Evolutionary conservation across 2,888 invertebrate genomes (phyloP).

Genomic region (Acleris literana): DNA sequence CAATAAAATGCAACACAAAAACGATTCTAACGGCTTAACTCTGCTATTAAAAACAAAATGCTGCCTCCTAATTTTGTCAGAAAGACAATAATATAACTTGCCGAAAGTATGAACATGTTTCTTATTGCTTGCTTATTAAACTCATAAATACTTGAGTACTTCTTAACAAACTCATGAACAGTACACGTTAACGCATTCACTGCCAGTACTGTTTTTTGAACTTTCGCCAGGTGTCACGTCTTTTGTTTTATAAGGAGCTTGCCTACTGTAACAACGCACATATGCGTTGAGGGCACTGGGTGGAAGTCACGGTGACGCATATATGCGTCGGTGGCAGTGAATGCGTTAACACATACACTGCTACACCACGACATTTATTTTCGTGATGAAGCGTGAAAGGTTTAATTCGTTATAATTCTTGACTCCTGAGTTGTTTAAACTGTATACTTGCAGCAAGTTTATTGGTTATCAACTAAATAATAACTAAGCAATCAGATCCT

Average conservation of each 20-base stretch:
- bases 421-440: not conserved
- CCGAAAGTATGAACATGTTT: not conserved
- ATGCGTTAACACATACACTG: too few species aligned
- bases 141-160: not conserved
- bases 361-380: too few species aligned
- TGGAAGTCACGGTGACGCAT: too few species aligned
- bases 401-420: not conserved
- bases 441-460: not conserved
- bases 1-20: constrained; percentile 9
- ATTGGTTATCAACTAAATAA: constrained; percentile 23
- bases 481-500: constrained; percentile 35
- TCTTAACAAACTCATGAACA: not conserved
- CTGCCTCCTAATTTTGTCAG: not conserved
- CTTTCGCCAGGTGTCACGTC: too few species aligned
- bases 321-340: too few species aligned
- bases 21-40: constrained; percentile 9
- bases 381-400: too few species aligned
- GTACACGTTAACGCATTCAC: too few species aligned
- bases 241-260: too few species aligned
- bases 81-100: not conserved
- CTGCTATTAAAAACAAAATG: constrained; percentile 20
- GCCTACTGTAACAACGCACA: too few species aligned
- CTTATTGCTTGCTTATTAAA: not conserved
- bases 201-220: too few species aligned
- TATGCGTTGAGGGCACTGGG: too few species aligned